Evolutionary conservation across 2,113 vertebrate species (phyloP), one percentile per base, ranked within the genome.

Genomic region (Equus przewalskii): DNA sequence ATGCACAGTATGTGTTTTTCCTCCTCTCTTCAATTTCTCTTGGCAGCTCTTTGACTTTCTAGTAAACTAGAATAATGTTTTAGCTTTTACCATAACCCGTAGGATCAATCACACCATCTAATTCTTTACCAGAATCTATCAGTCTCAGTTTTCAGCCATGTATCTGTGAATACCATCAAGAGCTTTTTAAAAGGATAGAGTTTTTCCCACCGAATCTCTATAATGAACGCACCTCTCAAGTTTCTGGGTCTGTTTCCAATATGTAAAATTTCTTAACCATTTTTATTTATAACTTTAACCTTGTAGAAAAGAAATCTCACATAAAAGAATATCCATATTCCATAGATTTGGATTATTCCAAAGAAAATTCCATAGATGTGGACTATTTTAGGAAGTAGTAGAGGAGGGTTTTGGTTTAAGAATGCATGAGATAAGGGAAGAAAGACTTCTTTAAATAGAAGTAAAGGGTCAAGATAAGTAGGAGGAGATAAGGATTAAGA

Each of bases 371-470:
- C 54, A 81, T 0, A 88, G 84, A 92, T 58, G 49, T 22, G 21
- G 60, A 82, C 54, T 72, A 64, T 60, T 86, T 86, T 67, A 97
- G 72, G 44, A 94, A 92, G 36, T 19, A 60, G 28, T 5, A 78
- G 51, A 96, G 33, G 64, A 90, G 33, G 51, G 26, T 67, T 94
- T 73, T 73, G 44, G 72, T 82, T 64, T 89, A 84, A 70, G 82
- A 88, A 93, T 83, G 41, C 30, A 70, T 22, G 30, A 86, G 60
- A 88, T 58, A 86, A 86, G 51, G 65, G 46, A 91, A 87, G 28
- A 96, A 90, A 93, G 82, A 88, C 73, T 89, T 80, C 65, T 92
- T 90, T 26, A 86, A 85, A 94, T 3, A 93, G 70, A 92, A 85
- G 69, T 49, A 49, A 86, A 85, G 8, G 26, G 21, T 94, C 26